Conservation (phyloP, 2,888 invertebrate genomes). For the Archaeoteleia sp. region DNA sequence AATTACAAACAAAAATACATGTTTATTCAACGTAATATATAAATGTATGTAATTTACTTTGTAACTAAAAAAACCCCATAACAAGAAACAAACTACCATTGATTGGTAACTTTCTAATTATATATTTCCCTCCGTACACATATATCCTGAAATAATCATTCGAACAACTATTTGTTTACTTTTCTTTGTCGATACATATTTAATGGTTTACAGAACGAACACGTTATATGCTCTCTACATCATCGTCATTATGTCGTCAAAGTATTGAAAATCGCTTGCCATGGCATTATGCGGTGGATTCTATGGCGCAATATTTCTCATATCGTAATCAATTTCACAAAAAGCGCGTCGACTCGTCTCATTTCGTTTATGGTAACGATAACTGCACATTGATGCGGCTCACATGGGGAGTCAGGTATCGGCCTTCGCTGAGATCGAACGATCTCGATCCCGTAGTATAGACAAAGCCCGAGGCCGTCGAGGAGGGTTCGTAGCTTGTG, state of each 20-base stretch:
- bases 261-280: slow-evolving; percentile 24
- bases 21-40: too few species aligned
- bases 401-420: slow-evolving; percentile 31
- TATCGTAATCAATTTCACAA: slow-evolving; percentile 43
- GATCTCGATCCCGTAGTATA: slow-evolving; percentile 37
- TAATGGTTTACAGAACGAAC: not conserved
- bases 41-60: too few species aligned
- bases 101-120: too few species aligned
- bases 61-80: too few species aligned
- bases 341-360: slow-evolving; percentile 36
- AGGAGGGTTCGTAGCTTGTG: slow-evolving; percentile 45
- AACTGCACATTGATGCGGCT: slow-evolving; percentile 42
- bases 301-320: slow-evolving; percentile 18
- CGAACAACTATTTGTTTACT: too few species aligned
- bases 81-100: too few species aligned
- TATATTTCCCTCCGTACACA: too few species aligned
- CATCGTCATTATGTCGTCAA: slow-evolving; percentile 10
- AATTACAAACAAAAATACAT: too few species aligned
- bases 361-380: slow-evolving; percentile 50
- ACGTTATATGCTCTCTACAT: not conserved
- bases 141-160: too few species aligned
- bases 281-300: slow-evolving; percentile 12
- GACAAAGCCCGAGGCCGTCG: slow-evolving; percentile 53
- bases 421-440: slow-evolving; percentile 46
- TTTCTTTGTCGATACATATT: too few species aligned